A percentile compares a stretch with the other conserved stretches of the same genome.
phyloP scores from a whole-genome alignment of 2,113 vertebrate species.

The Cynocephalus volans region DNA sequence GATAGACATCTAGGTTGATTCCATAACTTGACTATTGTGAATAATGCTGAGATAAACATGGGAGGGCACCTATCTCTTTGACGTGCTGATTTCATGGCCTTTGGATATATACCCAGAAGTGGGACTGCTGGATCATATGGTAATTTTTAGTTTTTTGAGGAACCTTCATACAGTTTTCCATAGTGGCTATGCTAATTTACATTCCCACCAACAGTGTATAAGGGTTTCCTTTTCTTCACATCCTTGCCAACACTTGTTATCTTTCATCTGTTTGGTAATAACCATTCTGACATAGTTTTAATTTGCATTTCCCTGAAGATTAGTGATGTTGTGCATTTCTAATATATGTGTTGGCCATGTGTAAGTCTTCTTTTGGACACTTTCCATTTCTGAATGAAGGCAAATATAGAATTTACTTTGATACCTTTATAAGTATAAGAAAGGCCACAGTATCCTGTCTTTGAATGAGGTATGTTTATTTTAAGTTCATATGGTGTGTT shows the following conservation, averaged over 20 bases:
- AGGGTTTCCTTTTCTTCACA: not conserved
- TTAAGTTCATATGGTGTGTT: slow-evolving; percentile 43
- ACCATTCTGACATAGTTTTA: not conserved
- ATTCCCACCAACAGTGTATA: not conserved
- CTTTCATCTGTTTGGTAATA: not conserved
- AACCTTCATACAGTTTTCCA: not conserved
- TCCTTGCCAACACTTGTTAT: not conserved
- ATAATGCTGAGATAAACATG: not conserved
- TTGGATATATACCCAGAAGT: not conserved
- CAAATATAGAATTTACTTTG: slow-evolving; percentile 29
- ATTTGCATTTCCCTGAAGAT: slow-evolving; percentile 12
- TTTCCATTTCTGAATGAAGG: slow-evolving; percentile 57
- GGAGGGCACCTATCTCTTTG: not conserved
- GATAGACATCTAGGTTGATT: not conserved
- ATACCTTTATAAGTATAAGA: not conserved
- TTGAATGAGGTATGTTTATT: slow-evolving; percentile 42
- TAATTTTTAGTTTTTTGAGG: not conserved
- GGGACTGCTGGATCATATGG: not conserved
- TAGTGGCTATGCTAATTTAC: not conserved
- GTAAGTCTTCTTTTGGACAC: not conserved
- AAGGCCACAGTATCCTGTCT: not conserved
- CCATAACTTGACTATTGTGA: not conserved
- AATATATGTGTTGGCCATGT: not conserved
- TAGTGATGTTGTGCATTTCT: not conserved
- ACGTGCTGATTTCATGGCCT: not conserved